Evolutionary conservation across 2,888 invertebrate genomes (phyloP), one percentile per base, ranked within the genome.

Genomic region (Agrotis segetum): DNA sequence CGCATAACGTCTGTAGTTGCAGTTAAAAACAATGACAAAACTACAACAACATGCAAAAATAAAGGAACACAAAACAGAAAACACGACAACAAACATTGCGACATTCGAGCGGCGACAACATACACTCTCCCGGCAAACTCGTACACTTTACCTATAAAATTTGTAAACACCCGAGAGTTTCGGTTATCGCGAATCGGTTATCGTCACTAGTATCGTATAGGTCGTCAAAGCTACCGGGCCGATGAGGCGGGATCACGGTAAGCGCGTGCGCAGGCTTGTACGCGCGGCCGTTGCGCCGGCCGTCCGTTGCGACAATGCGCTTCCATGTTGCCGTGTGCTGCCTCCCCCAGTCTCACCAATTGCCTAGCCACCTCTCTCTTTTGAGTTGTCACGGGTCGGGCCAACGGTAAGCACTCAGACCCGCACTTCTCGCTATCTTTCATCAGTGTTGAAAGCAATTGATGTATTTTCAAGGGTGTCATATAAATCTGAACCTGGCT

Each of bases 321-420:
- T 90, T 89, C 90, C 93, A 92, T 90, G 85, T 87, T 87, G 84
- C 87, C 87, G 89, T 82, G 85, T 87, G 85, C 89, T 91, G 89
- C 94, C 93, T 92, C 92, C 94, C 92, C 93, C 94, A 88, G 90
- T 91, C 90, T 90, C 90, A 90, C 88, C 90, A 89, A 90, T 87
- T 88, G 90, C 92, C 92, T 92, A 92, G 92, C 92, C 93, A 92
- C 95, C 96, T 96, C 96, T 96, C 96, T 95, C 96, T 96, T 96
- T 96, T 93, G 91, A 93, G 88, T 89, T 91, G 88, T 89, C 90
- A 90, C 81, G 77, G 85, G 85, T 77, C 76, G 88, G 78, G 81
- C 87, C 91, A 90, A 90, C 91, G 89, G 91, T 91, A 89, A 88
- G 88, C 88, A 84, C 58, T 82, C 78, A 61, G 63, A 66, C 61